Base-by-base conservation (phyloP, 2,888 invertebrate species). In the Agriopis marginaria region DNA sequence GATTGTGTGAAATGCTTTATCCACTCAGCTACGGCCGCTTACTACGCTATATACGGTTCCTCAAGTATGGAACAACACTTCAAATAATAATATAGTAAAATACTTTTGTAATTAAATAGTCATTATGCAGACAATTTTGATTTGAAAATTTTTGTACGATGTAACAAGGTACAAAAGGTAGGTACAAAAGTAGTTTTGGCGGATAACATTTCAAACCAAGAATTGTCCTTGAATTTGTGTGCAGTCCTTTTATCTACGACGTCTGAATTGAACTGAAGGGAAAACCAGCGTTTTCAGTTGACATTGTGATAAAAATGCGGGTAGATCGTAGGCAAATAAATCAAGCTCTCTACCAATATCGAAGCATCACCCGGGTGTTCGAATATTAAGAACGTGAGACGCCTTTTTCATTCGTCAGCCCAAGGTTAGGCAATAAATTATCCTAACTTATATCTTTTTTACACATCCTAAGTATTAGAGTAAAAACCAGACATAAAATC, bases 341-440 rank as follows among this genome's bases (percentile, higher is more conserved):
- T 90, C 90, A 90, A 79, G 82, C 14, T 53, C 61, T 44, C 68
- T 78, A 75, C 79, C 82, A 81, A 86, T 88, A 85, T 80, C 77
- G 76, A 66, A 64, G 66, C 68, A 60, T 72, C 62, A n/a, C 76
- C 75, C 75, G 76, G 81, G 79, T 80, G 79, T 78, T 80, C 79
- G 77, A 83, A 83, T 90, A 89, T 89, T 88, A 85, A 83, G 81
- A 82, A 91, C 89, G 91, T 90, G 90, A 89, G 65, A 60, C 61
- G 68, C 66, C 63, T 72, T 71, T 66, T 68, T 49, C 63, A 60
- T 50, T 49, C 54, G 59, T 63, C 50, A 54, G 58, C 23, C 8
- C 53, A 50, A 63, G 66, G 65, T 59, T 49, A 39, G 63, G 67
- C 69, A 55, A 73, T 75, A 74, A 72, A 74, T 72, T 71, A 71